Evolutionary conservation across 2,797 vertebrate genomes (phyloP).

Genomic region (Enteromius afrohamiltoni): DNA sequence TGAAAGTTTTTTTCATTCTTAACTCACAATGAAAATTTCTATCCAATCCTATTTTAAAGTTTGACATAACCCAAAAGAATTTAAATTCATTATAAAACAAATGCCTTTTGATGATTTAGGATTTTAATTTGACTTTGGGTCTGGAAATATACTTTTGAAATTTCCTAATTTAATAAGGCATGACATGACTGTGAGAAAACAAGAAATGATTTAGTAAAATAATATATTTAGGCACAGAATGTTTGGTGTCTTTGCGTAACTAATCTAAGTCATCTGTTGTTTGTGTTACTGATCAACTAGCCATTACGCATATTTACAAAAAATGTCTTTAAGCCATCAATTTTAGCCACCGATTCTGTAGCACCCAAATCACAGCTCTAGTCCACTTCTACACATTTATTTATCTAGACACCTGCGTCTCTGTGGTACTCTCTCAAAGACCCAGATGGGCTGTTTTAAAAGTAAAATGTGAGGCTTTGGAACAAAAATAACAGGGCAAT

Average conservation of each 20-base stretch:
- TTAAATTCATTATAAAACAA: neutral
- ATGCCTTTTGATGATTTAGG: neutral
- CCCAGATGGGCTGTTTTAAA: neutral
- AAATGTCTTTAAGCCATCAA: neutral
- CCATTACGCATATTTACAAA: neutral
- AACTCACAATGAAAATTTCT: neutral
- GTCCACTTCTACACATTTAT: constrained; percentile 32
- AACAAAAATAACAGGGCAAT: constrained; percentile 11
- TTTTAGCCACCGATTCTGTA: constrained; percentile 34
- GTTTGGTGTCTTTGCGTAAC: neutral
- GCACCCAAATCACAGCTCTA: constrained; percentile 33
- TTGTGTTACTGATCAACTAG: neutral
- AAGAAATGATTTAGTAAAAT: neutral
- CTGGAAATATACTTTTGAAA: neutral
- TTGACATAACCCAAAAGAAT: neutral
- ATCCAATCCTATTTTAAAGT: neutral
- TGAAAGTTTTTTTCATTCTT: neutral
- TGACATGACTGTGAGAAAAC: neutral
- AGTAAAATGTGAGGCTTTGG: constrained; percentile 13
- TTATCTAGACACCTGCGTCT: constrained; percentile 40
- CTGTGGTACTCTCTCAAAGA: constrained; percentile 9
- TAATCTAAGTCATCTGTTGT: neutral
- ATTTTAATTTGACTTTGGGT: neutral
- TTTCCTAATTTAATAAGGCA: neutral
- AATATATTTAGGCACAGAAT: neutral